Evolutionary conservation across 1,140 invertebrate species (phyloP).

Genomic region (Drosophila tsacasi): DNA sequence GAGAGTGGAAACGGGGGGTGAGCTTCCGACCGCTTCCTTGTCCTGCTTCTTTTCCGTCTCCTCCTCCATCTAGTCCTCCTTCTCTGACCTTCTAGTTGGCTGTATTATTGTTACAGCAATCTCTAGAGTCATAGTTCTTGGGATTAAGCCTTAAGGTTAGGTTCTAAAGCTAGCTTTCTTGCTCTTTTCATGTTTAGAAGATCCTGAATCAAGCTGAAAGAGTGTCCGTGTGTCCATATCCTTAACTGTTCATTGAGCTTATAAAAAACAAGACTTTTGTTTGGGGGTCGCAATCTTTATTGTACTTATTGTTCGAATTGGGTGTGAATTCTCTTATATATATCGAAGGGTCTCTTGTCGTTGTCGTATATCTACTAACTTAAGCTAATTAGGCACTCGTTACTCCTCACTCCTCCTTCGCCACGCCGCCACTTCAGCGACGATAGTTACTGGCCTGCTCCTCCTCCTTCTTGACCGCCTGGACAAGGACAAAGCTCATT

Average conservation of each 20-base stretch:
- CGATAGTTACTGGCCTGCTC: slow-evolving; percentile 87
- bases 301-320: slow-evolving; percentile 77
- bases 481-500: slow-evolving; percentile 88
- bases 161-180: not conserved
- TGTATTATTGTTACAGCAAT: no score
- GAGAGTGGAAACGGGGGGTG: not conserved
- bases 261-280: not conserved
- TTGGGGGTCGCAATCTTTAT: slow-evolving; percentile 50
- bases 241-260: no score
- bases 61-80: not conserved
- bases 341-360: slow-evolving; percentile 45
- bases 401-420: not conserved
- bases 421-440: slow-evolving; percentile 47
- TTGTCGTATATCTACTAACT: slow-evolving; percentile 39
- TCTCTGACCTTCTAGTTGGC: no score
- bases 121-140: no score
- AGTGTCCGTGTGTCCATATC: not conserved
- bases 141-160: no score
- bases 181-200: not conserved
- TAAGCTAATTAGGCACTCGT: slow-evolving; percentile 39
- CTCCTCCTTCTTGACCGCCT: slow-evolving; percentile 91
- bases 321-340: slow-evolving; percentile 61
- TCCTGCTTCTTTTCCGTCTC: no score
- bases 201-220: not conserved
- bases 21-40: no score